Evolutionary conservation across 1,140 invertebrate genomes (phyloP), one percentile per base, ranked within the genome.

Genomic region (Phymorhynchus buccinoides): DNA sequence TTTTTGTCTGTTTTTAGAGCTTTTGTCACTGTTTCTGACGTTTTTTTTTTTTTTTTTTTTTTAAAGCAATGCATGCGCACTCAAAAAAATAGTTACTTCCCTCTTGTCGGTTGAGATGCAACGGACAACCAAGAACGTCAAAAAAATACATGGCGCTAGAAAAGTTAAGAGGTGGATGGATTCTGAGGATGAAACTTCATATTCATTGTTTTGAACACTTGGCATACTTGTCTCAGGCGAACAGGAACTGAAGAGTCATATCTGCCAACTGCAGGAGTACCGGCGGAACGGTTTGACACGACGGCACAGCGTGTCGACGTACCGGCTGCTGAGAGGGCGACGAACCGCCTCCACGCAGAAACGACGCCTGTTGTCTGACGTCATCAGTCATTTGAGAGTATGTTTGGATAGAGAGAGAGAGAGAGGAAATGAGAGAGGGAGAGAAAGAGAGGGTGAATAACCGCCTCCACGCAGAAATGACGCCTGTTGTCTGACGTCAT

Each of bases 221-320:
- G 27, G 14, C 41, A 18, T 44, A 42, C 16, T 52, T 71, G 62
- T 79, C 80, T 52, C 85, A 91, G 90, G 90, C 88, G 95, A 95
- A 90, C 95, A 94, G 16, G 96, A 97, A 90, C 89, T 97, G 6
- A 95, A 95, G 84, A 95, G 95, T 86, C 94, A 94, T 44, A 94
- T 97, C 1, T 89, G 85, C 18, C 94, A 94, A 82, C 91, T 97
- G 3, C 94, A 95, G 84, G 95, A 96, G 75, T 95, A 96, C 81
- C 94, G 97, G 3, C 94, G 93, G 85, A 95, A 96, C 90, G 97
- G 97, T 3, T 94, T 98, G 0, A 95, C 93, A 81, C 94, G 94
- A 35, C 93, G 96, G 3, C 92, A 95, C 44, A 95, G 95, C n/a
- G 95, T 95, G 27, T 90, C 94, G 71, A 92, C 96, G 9, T 97